Evolutionary conservation across 2,888 invertebrate genomes (phyloP).

Genomic region (Brenthis daphne): DNA sequence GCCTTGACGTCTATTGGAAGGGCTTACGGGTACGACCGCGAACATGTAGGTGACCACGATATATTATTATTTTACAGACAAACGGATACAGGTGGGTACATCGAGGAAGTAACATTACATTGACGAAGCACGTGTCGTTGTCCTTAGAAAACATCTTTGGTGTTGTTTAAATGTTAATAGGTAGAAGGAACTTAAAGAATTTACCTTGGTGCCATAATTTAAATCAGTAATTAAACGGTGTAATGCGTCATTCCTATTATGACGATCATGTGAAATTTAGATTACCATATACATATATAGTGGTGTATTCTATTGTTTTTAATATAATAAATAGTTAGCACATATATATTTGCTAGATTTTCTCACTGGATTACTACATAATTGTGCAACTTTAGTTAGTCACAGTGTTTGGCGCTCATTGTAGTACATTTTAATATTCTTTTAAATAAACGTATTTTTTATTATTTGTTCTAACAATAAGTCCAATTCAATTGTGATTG

Average conservation of each 20-base stretch:
- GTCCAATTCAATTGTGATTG: slow-evolving; percentile 1
- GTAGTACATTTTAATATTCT: neutral
- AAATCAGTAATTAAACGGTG: slow-evolving; percentile 17
- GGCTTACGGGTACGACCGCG: slow-evolving; percentile 76
- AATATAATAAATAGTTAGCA: neutral
- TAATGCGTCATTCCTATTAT: slow-evolving; percentile 8
- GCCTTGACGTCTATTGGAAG: slow-evolving; percentile 79
- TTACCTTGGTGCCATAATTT: slow-evolving; percentile 30
- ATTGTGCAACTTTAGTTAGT: slow-evolving; percentile 14
- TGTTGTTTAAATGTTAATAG: slow-evolving; percentile 65
- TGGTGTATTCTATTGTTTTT: slow-evolving; percentile 19
- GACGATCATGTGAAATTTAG: slow-evolving; percentile 24
- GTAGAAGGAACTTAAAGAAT: slow-evolving; percentile 42
- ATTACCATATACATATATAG: neutral
- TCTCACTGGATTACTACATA: slow-evolving; percentile 29
- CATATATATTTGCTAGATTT: slow-evolving; percentile 13
- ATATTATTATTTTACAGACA: slow-evolving; percentile 51
- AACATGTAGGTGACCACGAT: slow-evolving; percentile 50
- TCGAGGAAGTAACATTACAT: slow-evolving; percentile 70
- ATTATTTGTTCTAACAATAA: neutral
- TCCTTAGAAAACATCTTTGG: slow-evolving; percentile 48
- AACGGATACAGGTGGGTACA: slow-evolving; percentile 55
- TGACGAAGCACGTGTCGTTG: slow-evolving; percentile 58
- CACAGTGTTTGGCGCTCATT: neutral
- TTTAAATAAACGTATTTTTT: too few species aligned